A percentile compares a stretch with the other conserved stretches of the same genome.
These are phyloP conservation scores for Formica aserva DNA, from an alignment of 2,888 invertebrate species.

Conservation along the genomic window DNA sequence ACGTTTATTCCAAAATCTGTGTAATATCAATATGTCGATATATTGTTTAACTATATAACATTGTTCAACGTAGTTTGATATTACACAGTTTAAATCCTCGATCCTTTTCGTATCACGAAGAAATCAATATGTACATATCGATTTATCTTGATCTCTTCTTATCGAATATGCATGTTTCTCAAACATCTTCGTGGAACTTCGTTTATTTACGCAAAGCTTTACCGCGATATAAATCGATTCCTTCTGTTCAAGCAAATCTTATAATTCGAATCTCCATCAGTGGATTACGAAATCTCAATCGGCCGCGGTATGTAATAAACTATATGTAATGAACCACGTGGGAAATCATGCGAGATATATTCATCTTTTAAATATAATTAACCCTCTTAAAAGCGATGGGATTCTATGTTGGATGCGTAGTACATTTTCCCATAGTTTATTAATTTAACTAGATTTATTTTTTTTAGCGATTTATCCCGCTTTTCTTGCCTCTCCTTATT, in stretches of 20 bases:
- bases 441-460: slow-evolving; percentile 9
- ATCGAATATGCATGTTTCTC: slow-evolving; percentile 41
- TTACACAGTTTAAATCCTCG: neutral
- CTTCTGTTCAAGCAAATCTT: neutral
- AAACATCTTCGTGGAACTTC: slow-evolving; percentile 4
- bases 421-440: slow-evolving; percentile 19
- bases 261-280: neutral
- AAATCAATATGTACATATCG: slow-evolving; percentile 22
- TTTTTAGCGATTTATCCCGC: neutral
- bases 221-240: slow-evolving; percentile 38
- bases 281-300: slow-evolving; percentile 32
- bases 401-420: neutral
- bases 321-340: slow-evolving; percentile 25
- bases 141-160: slow-evolving; percentile 11
- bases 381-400: neutral
- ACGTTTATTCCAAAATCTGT: neutral
- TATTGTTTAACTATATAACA: neutral
- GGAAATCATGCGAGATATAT: slow-evolving; percentile 48
- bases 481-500: neutral
- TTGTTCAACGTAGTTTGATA: neutral
- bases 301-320: slow-evolving; percentile 24
- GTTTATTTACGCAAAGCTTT: slow-evolving; percentile 30
- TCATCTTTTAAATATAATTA: slow-evolving; percentile 36
- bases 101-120: slow-evolving; percentile 5
- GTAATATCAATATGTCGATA: neutral